Evolutionary conservation across 2,888 invertebrate genomes (phyloP).

Genomic region (Ellobium chinense): DNA sequence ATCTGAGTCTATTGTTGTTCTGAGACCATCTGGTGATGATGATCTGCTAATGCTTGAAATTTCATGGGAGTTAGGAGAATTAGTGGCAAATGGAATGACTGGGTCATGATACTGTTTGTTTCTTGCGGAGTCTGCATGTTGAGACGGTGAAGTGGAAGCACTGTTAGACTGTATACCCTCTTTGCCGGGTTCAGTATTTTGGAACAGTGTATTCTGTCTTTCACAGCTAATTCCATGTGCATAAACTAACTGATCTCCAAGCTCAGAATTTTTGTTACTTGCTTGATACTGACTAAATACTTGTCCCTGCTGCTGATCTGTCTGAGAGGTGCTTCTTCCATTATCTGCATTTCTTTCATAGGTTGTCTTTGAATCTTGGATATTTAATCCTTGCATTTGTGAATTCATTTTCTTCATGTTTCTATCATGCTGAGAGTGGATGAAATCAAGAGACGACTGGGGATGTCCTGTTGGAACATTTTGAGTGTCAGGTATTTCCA

Average conservation of each 20-base stretch:
- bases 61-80: conserved; percentile 45
- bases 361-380: neutral
- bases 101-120: neutral
- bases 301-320: neutral
- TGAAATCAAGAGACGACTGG: neutral
- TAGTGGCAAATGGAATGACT: neutral
- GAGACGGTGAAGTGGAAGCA: neutral
- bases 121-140: neutral
- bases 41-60: conserved; percentile 55
- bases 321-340: neutral
- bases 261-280: neutral
- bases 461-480: neutral
- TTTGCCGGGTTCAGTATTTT: neutral
- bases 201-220: neutral
- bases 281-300: neutral
- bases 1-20: conserved; percentile 51
- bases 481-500: neutral
- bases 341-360: too few relatives aligned
- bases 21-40: conserved; percentile 52
- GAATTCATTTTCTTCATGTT: neutral
- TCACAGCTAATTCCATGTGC: neutral
- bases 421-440: neutral
- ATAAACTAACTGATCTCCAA: neutral
- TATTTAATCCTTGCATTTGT: neutral
- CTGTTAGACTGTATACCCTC: neutral